Conservation (phyloP, 2,797 vertebrate genomes). For the Thamnophis elegans region DNA sequence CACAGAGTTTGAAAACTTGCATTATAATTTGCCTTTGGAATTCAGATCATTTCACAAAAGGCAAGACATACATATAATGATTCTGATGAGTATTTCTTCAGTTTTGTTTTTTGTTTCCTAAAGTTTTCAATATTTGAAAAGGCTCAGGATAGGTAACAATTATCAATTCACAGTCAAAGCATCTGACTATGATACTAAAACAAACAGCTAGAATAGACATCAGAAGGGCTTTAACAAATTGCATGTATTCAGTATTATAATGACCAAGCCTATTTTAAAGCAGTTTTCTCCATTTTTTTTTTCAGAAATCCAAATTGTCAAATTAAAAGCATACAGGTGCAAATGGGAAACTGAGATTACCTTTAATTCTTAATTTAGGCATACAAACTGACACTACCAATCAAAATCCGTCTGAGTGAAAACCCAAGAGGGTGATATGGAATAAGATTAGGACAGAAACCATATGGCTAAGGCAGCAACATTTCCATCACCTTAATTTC, state of each 20-base stretch:
- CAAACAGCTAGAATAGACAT: neutral
- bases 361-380: neutral
- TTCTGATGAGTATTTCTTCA: neutral
- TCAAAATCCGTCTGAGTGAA: neutral
- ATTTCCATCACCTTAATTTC: neutral
- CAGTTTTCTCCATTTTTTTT: neutral
- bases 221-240: neutral
- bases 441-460: neutral
- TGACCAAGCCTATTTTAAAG: neutral
- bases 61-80: neutral
- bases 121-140: neutral
- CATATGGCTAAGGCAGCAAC: neutral
- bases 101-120: neutral
- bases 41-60: neutral
- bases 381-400: neutral
- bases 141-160: neutral
- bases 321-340: neutral
- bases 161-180: neutral
- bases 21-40: neutral
- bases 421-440: neutral
- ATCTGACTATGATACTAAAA: neutral
- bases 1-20: neutral
- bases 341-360: neutral
- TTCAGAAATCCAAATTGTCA: neutral
- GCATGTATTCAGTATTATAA: neutral